phyloP scores from a whole-genome alignment of 2,888 invertebrate genomes.

The Tetramorium bicarinatum region DNA sequence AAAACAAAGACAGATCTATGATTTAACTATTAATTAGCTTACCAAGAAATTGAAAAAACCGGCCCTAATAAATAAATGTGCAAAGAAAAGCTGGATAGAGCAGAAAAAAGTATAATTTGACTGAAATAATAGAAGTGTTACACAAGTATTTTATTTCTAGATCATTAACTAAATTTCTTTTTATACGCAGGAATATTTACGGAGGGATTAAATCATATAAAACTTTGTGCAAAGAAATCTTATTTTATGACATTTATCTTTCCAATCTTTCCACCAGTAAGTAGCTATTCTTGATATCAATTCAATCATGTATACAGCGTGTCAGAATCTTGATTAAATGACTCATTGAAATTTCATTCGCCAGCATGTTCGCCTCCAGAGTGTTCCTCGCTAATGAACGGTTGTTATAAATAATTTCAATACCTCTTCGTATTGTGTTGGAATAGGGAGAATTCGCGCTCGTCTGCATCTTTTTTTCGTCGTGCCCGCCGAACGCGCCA shows the following conservation, averaged over 20 bases:
- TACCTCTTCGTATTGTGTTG: slow-evolving; percentile 76
- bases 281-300: slow-evolving; percentile 2
- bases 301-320: slow-evolving; percentile 5
- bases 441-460: slow-evolving; percentile 60
- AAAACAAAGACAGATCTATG: no score
- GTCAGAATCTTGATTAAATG: slow-evolving; percentile 22
- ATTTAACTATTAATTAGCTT: no score
- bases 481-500: slow-evolving; percentile 64
- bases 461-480: slow-evolving; percentile 61
- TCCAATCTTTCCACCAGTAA: neutral
- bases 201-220: neutral
- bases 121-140: neutral
- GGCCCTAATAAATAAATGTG: neutral
- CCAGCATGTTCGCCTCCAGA: slow-evolving; percentile 62
- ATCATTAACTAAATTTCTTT: slow-evolving; percentile 12
- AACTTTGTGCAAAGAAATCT: slow-evolving; percentile 11
- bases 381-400: slow-evolving; percentile 81
- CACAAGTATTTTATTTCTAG: neutral
- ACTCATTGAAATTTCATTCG: slow-evolving; percentile 27
- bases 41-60: no score
- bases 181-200: slow-evolving; percentile 9
- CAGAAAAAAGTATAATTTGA: neutral
- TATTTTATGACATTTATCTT: slow-evolving; percentile 28
- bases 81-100: neutral
- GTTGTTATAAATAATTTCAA: slow-evolving; percentile 82